phyloP scores from a whole-genome alignment of 2,888 invertebrate genomes.

The Lasiommata megera region DNA sequence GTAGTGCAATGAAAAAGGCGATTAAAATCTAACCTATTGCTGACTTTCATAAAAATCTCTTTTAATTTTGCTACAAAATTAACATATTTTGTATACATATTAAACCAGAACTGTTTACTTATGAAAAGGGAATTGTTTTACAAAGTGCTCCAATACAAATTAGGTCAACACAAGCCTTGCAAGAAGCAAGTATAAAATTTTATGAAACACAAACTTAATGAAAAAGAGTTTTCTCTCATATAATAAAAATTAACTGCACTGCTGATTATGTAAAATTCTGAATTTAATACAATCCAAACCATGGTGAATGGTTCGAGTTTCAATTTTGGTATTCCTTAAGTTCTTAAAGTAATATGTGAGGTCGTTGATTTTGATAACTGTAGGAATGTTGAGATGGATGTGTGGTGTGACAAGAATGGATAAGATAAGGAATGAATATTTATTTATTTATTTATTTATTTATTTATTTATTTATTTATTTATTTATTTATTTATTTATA shows the following conservation, averaged over 20 bases:
- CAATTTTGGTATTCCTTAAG: too few relatives aligned
- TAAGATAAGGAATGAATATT: too few relatives aligned
- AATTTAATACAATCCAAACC: neutral
- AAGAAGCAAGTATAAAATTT: slow-evolving; percentile 1
- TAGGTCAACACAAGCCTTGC: neutral
- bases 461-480: too few relatives aligned
- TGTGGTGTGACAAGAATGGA: too few relatives aligned
- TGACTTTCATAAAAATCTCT: neutral
- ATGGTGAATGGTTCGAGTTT: too few relatives aligned
- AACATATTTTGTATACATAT: neutral
- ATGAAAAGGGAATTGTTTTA: neutral
- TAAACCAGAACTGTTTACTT: neutral
- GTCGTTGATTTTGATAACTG: too few relatives aligned
- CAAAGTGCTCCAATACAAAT: neutral
- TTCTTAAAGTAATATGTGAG: too few relatives aligned
- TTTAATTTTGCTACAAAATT: neutral
- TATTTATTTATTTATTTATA: too few relatives aligned
- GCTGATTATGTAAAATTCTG: neutral
- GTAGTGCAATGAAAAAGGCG: too few relatives aligned
- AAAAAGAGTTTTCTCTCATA: neutral
- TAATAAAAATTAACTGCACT: neutral
- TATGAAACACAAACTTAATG: neutral
- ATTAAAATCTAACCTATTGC: too few relatives aligned
- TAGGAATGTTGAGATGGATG: too few relatives aligned
- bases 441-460: too few relatives aligned